A percentile compares a stretch with the other conserved stretches of the same genome.
phyloP scores from a whole-genome alignment of 2,888 invertebrate genomes.

The Parnassius mnemosyne region DNA sequence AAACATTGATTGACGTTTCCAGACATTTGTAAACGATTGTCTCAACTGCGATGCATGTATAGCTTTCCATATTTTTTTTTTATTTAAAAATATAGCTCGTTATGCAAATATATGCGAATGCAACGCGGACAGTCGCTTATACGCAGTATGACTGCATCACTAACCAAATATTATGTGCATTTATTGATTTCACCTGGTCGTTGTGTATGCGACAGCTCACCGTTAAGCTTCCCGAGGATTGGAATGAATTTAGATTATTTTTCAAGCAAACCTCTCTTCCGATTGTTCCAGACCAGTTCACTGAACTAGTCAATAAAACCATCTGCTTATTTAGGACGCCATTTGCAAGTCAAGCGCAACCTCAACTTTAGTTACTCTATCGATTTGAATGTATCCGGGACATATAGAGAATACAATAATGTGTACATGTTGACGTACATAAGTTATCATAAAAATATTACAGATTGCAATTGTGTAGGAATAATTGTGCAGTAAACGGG shows the following conservation, averaged over 20 bases:
- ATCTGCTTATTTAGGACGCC: conserved; percentile 62
- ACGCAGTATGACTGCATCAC: conserved; percentile 44
- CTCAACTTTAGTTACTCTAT: conserved; percentile 5
- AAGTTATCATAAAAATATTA: background rate
- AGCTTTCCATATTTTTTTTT: conserved; percentile 30
- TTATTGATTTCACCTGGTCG: conserved; percentile 62
- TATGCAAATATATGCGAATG: conserved; percentile 63
- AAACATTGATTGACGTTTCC: conserved; percentile 23
- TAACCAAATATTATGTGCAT: conserved; percentile 76
- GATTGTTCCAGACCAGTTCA: conserved; percentile 43
- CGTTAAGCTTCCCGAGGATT: conserved; percentile 25
- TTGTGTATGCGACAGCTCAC: conserved; percentile 37
- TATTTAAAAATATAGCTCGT: conserved; percentile 48
- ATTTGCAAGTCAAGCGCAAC: conserved; percentile 57
- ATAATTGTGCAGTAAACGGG: background rate
- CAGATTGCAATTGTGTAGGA: background rate
- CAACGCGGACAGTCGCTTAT: conserved; percentile 49
- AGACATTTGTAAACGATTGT: conserved; percentile 13
- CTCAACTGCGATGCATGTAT: conserved; percentile 9
- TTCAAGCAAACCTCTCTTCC: background rate
- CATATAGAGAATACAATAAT: conserved; percentile 1
- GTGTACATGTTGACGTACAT: background rate
- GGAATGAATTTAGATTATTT: conserved; percentile 23
- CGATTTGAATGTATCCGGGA: conserved; percentile 2
- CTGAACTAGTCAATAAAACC: conserved; percentile 61